These are phyloP conservation scores for Zygothrica quintamaculata DNA, from an alignment of 2,888 invertebrate genomes.

Conservation along the genomic window DNA sequence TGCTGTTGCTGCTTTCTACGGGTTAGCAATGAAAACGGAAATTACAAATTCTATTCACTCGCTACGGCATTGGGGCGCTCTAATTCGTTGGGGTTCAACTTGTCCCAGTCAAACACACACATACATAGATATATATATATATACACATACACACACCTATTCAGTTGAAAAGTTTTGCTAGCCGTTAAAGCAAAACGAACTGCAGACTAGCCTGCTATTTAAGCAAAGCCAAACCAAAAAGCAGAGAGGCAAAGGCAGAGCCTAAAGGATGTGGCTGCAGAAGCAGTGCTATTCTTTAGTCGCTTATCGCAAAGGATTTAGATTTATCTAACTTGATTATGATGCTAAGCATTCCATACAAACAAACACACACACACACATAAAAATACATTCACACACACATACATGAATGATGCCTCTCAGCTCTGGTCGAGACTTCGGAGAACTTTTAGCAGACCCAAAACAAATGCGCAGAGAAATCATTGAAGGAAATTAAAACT, in stretches of 20 bases:
- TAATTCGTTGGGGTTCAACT: conserved; percentile 59
- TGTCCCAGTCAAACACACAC: conserved; percentile 4
- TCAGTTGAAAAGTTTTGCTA: conserved; percentile 33
- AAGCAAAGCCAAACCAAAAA: conserved; percentile 30
- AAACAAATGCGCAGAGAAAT: conserved; percentile 65
- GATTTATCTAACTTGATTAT: conserved; percentile 79
- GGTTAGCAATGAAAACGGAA: conserved; percentile 76
- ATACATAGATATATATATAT: not conserved
- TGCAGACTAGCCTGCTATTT: conserved; percentile 16
- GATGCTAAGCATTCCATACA: conserved; percentile 57
- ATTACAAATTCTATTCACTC: conserved; percentile 79
- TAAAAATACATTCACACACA: conserved; percentile 15
- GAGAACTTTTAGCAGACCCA: conserved; percentile 5
- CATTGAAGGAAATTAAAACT: conserved; percentile 78
- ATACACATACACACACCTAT: not conserved
- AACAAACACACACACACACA: conserved; percentile 19
- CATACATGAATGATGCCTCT: conserved; percentile 14
- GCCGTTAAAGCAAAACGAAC: conserved; percentile 14
- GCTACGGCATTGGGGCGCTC: conserved; percentile 62
- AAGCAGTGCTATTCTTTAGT: conserved; percentile 60
- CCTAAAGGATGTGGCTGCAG: not conserved
- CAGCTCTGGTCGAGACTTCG: not conserved
- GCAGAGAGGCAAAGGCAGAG: not conserved
- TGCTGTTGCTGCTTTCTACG: conserved; percentile 32
- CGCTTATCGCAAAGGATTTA: conserved; percentile 78